Evolutionary conservation across 30 jellyfish, hydroid and myxozoan genomes (phyloP), one percentile per base, ranked within the genome.

Genomic region (Cassiopea xamachana): DNA sequence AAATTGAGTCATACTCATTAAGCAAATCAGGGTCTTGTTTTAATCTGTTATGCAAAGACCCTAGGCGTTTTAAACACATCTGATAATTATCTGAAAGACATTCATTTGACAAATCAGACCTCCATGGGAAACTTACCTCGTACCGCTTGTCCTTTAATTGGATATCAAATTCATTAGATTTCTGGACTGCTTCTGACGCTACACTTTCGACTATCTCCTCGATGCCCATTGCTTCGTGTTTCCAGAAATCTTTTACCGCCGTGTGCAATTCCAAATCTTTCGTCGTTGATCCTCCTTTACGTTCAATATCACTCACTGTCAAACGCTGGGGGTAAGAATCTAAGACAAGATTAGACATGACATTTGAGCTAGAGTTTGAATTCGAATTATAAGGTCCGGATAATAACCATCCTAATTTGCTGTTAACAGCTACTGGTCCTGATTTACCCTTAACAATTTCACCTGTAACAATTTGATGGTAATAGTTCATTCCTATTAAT

Each of bases 401-500:
- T 14, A 87, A 69, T 49, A 87, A 70, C 94, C 90, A 87, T 69
- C 94, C 89, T 62, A 87, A 67, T 70, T 76, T 87, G 84, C 94
- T 87, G 68, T 61, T 50, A 62, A 81, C 67, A 18, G 89, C 90
- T 10, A 90, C 92, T 50, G 94, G 94, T 15, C 90, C 94, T 59
- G 87, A 62, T 7, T 48, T 77, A 39, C 94, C 94, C 47, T 77
- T 87, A 48, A 87, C 77, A 43, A 87, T 84, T 1, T 87, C 89
- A 69, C 90, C 89, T 61, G 69, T 6, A 75, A 87, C 90, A 59
- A 87, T 50, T 61, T 87, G 83, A 75, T 87, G 79, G 64, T 87
- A 87, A 46, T 72, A 77, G 68, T 87, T 88, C 13, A 88, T 88
- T 45, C 94, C 89, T 44, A 87, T 88, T 5, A 88, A 61, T 2